Evolutionary conservation across 2,113 vertebrate species (phyloP).

Genomic region (Macrotis lagotis): DNA sequence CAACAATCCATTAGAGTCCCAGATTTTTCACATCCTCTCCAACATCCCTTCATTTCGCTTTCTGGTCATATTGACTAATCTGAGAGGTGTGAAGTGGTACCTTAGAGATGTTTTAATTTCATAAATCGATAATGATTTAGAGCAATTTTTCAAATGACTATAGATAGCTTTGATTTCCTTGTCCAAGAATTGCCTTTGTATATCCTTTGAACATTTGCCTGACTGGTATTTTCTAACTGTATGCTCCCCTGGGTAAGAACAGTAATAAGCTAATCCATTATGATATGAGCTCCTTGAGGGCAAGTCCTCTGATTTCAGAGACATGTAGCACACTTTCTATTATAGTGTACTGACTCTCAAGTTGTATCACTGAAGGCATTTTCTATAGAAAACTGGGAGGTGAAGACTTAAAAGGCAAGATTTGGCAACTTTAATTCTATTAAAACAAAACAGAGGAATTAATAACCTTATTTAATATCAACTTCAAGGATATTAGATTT

Average conservation of each 20-base stretch:
- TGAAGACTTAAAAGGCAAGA: background rate
- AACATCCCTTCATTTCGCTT: too few species aligned
- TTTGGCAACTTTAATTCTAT: constrained; percentile 33
- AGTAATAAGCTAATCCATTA: background rate
- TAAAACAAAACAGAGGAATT: constrained; percentile 44
- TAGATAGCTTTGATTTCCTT: too few species aligned
- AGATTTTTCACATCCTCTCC: too few species aligned
- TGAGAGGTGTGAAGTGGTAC: too few species aligned
- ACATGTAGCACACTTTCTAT: background rate
- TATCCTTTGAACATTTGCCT: too few species aligned
- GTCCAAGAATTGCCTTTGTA: too few species aligned
- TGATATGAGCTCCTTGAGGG: background rate
- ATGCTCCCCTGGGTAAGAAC: background rate
- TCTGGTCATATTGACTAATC: too few species aligned
- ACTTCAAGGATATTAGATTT: background rate
- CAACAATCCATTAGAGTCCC: too few species aligned
- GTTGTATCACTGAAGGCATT: background rate
- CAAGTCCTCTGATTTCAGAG: background rate
- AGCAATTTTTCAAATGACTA: too few species aligned
- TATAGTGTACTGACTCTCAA: background rate
- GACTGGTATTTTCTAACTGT: background rate
- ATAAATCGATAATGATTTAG: too few species aligned
- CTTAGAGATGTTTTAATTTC: too few species aligned
- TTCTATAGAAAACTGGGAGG: constrained; percentile 19
- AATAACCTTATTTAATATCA: constrained; percentile 19